Conservation (phyloP, 2,113 vertebrate species). For the Paedocypris sp. region DNA sequence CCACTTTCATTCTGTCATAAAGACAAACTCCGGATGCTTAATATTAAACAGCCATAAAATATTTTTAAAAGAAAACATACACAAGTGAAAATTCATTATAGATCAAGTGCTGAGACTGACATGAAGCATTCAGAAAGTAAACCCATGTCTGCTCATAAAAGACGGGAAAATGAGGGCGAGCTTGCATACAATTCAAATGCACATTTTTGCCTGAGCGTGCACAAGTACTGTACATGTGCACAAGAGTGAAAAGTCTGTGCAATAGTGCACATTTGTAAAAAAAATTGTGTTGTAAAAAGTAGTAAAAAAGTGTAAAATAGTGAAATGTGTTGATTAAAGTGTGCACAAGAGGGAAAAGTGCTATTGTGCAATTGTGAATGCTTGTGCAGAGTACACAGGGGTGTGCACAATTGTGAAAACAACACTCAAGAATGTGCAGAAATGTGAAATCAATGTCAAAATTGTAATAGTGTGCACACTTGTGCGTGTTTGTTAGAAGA, state of each 20-base stretch:
- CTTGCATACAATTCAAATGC: neutral
- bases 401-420: no score
- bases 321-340: no score
- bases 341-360: no score
- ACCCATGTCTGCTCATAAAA: constrained; percentile 53
- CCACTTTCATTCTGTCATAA: constrained; percentile 62
- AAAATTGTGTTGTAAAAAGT: no score
- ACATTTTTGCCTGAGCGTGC: neutral
- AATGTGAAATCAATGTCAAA: no score
- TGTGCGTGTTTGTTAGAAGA: no score
- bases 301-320: no score
- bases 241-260: constrained; percentile 9
- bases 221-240: neutral
- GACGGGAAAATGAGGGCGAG: constrained; percentile 37
- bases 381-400: no score
- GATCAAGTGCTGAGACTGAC: constrained; percentile 56
- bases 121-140: constrained; percentile 61
- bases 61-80: constrained; percentile 54
- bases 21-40: constrained; percentile 49
- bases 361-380: no score
- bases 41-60: constrained; percentile 57
- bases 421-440: no score
- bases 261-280: no score
- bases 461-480: no score
- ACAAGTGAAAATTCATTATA: constrained; percentile 55